Evolutionary conservation across 2,888 invertebrate species (phyloP), one percentile per base, ranked within the genome.

Genomic region (Catotricha subobsoleta): DNA sequence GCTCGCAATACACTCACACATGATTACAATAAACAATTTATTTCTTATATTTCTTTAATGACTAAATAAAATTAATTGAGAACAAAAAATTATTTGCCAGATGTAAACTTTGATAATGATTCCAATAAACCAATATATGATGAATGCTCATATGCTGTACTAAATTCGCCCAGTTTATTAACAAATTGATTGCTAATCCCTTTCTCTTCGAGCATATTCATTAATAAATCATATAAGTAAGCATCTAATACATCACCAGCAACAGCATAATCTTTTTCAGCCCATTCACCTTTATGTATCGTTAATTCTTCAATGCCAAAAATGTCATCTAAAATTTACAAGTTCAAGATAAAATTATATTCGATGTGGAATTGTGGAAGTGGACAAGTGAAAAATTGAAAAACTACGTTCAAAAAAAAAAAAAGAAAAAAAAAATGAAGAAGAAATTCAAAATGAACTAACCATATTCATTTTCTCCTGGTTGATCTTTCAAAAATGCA

Each of bases 141-240:
- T 2, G 77, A 68, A 60, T 97, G 95, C 62, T 98, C 97, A 57
- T 92, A 92, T 2, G 76, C 73, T 3, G 97, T 95, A 57, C 87
- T 84, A 58, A 87, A 77, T 46, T 84, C 79, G 0, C 86, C 75
- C 16, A 98, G 57, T 56, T 91, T 84, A 51, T 86, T 82, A 1
- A 78, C 84, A 63, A 98, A 95, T 47, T 90, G 86, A 54, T 90
- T 90, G 54, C 82, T 80, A 45, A 98, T 68, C 27, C 97, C 97
- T 51, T 97, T 87, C 59, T 97, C 97, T 61, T 95, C 95, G 43
- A 98, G 68, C 49, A 91, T 71, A 57, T 94, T 92, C 80, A 97
- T 83, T 48, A 98, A 66, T 37, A 92, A 69, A 59, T 95, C 94
- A 56, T 95, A 95, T 41, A 95, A 66, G 55, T 90, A 88, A 52